These are phyloP conservation scores for Nomada ruficornis DNA, from an alignment of 2,888 invertebrate genomes.

Conservation along the genomic window DNA sequence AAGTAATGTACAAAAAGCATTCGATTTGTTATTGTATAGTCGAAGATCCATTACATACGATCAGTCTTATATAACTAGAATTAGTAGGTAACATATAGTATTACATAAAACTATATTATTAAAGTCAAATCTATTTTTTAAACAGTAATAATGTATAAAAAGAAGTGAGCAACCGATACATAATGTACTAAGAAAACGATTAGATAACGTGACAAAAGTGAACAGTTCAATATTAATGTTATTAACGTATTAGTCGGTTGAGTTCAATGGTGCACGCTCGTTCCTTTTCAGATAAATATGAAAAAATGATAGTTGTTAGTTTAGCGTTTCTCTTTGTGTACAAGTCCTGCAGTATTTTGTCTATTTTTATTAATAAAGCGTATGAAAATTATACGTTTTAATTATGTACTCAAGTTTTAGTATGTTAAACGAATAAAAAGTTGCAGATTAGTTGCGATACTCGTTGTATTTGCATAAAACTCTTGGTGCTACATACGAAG, in stretches of 20 bases:
- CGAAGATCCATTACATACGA: constrained; percentile 23
- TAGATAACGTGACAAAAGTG: constrained; percentile 13
- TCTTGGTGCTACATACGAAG: constrained; percentile 45
- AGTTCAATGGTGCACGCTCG: constrained; percentile 25
- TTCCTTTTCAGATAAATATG: constrained; percentile 3
- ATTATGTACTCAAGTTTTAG: constrained; percentile 10
- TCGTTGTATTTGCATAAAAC: constrained; percentile 14
- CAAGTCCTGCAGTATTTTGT: constrained; percentile 31
- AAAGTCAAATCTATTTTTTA: constrained; percentile 58
- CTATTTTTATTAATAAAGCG: constrained; percentile 3
- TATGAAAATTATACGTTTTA: constrained; percentile 1
- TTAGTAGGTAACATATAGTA: constrained; percentile 32
- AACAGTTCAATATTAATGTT: constrained; percentile 22
- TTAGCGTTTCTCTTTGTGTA: constrained; percentile 8
- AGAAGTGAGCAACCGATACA: constrained; percentile 14
- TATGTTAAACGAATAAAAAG: constrained; percentile 1
- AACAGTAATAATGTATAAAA: constrained; percentile 24
- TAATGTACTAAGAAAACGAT: constrained; percentile 29
- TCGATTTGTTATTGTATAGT: constrained; percentile 31
- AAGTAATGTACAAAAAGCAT: constrained; percentile 20
- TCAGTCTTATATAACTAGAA: constrained; percentile 31
- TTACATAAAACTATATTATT: constrained; percentile 50
- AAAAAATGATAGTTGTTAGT: constrained; percentile 11
- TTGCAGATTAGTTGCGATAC: not conserved
- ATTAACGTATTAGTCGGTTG: constrained; percentile 19